These are phyloP conservation scores for Pristionchus arcanus DNA, from an alignment of 2,888 invertebrate genomes.

Conservation along the genomic window DNA sequence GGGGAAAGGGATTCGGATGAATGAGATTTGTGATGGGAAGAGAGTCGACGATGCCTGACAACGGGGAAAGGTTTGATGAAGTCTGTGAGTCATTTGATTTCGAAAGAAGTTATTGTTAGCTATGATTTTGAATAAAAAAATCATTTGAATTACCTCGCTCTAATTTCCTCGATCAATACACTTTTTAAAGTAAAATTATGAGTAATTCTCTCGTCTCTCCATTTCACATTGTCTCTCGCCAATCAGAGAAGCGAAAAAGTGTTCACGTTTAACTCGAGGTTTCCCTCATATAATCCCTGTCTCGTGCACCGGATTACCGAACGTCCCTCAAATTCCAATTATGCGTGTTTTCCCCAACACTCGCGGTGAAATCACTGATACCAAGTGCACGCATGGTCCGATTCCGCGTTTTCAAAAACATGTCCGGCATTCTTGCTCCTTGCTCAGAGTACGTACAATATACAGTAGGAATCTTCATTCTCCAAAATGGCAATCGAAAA, in stretches of 20 bases:
- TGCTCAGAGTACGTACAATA: background rate
- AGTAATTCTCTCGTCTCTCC: background rate
- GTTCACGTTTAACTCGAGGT: too few relatives aligned
- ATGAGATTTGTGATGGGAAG: constrained; percentile 40
- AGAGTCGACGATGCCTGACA: background rate
- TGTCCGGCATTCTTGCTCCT: background rate
- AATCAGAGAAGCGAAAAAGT: too few relatives aligned
- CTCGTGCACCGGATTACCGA: background rate
- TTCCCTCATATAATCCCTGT: too few relatives aligned
- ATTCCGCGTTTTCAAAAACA: background rate
- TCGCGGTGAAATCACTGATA: background rate
- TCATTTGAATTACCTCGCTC: too few relatives aligned
- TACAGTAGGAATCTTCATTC: background rate
- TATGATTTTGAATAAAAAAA: background rate
- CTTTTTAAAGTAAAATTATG: too few relatives aligned
- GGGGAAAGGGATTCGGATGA: constrained; percentile 30
- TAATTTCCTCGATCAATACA: background rate
- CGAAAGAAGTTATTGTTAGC: background rate
- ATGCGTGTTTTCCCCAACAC: background rate
- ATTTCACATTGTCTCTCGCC: too few relatives aligned
- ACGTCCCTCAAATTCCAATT: background rate
- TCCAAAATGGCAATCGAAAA: background rate
- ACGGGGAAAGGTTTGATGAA: background rate
- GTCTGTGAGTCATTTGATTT: background rate
- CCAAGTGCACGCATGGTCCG: background rate